Evolutionary conservation across 2,888 invertebrate genomes (phyloP).

Genomic region (Alentia gelatinosa): DNA sequence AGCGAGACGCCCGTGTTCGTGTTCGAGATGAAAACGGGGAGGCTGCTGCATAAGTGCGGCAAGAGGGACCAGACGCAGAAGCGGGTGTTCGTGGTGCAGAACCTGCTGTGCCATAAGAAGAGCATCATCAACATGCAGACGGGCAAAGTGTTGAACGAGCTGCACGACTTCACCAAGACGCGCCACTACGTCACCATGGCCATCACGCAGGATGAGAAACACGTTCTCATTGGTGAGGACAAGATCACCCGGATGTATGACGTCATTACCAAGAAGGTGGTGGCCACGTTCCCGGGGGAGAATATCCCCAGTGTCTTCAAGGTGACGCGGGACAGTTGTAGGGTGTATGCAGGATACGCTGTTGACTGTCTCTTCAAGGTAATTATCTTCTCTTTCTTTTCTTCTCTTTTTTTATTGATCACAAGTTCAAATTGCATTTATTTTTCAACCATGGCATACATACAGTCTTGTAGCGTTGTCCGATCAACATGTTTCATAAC

Average conservation of each 20-base stretch:
- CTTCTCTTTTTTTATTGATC: too few relatives aligned
- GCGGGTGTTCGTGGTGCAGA: constrained; percentile 61
- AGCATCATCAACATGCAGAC: constrained; percentile 64
- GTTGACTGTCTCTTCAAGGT: constrained; percentile 68
- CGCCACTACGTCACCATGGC: constrained; percentile 63
- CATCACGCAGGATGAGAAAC: constrained; percentile 64
- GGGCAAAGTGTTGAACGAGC: constrained; percentile 58
- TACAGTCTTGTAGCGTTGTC: too few relatives aligned
- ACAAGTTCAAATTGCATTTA: too few relatives aligned
- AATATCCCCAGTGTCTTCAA: constrained; percentile 65
- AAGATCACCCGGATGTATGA: constrained; percentile 62
- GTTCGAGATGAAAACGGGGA: constrained; percentile 64
- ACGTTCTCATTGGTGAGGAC: constrained; percentile 65
- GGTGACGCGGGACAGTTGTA: constrained; percentile 66
- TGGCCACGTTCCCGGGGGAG: constrained; percentile 61
- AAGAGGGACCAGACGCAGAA: constrained; percentile 57
- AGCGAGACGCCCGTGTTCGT: constrained; percentile 56
- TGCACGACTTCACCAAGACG: constrained; percentile 63
- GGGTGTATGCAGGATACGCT: constrained; percentile 67
- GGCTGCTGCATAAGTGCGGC: constrained; percentile 62
- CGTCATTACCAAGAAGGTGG: constrained; percentile 53
- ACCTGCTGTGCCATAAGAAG: constrained; percentile 65
- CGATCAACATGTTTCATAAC: too few relatives aligned
- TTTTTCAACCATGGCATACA: too few relatives aligned
- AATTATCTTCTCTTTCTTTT: not conserved